These are phyloP conservation scores for Phalacrocorax brasilianus DNA, from an alignment of 2,113 vertebrate species.

Conservation along the genomic window DNA sequence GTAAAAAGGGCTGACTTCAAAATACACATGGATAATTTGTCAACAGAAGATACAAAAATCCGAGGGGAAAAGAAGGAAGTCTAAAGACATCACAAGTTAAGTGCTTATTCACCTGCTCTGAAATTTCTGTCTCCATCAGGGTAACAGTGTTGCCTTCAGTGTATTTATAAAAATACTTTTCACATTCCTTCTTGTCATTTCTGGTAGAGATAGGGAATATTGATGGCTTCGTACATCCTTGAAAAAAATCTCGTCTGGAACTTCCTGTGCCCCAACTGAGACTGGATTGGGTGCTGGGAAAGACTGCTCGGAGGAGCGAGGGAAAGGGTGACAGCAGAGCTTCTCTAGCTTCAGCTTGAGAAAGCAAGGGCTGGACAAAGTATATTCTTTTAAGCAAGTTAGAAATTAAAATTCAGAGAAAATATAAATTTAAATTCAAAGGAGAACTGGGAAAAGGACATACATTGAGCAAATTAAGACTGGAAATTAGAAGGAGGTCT, in stretches of 20 bases:
- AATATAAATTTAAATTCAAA: background rate
- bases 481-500: background rate
- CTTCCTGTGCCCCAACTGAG: background rate
- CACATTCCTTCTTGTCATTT: background rate
- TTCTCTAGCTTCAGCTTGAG: background rate
- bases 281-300: background rate
- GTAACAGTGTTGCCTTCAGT: background rate
- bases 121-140: background rate
- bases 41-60: background rate
- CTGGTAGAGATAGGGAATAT: background rate
- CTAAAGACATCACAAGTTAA: background rate
- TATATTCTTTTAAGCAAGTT: background rate
- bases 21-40: background rate
- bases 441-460: background rate
- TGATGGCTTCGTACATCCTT: background rate
- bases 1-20: background rate
- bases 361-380: background rate
- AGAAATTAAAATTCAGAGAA: background rate
- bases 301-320: background rate
- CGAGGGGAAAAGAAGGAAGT: background rate
- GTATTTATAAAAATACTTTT: background rate
- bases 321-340: background rate
- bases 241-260: background rate
- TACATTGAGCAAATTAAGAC: background rate
- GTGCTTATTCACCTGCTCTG: background rate